These are phyloP conservation scores for Drosophila quinaria DNA, from an alignment of 2,888 invertebrate genomes.

Conservation along the genomic window DNA sequence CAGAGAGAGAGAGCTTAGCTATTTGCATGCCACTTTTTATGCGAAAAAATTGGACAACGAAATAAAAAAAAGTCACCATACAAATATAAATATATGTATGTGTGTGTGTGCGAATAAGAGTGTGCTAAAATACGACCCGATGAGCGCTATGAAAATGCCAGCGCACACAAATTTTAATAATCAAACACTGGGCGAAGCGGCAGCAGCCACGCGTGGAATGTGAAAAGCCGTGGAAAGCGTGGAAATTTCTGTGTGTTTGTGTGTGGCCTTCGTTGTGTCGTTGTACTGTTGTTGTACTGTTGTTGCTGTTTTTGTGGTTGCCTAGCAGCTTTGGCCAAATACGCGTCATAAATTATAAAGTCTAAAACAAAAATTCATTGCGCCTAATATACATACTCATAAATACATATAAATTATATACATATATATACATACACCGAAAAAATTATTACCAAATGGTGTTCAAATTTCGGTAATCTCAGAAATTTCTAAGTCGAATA, in stretches of 20 bases:
- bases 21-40: constrained; percentile 51
- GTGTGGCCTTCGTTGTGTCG: constrained; percentile 30
- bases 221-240: constrained; percentile 57
- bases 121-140: constrained; percentile 59
- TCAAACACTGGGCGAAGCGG: constrained; percentile 62
- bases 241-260: constrained; percentile 43
- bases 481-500: too few species aligned
- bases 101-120: background rate
- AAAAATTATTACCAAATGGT: too few species aligned
- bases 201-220: constrained; percentile 73
- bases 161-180: constrained; percentile 75
- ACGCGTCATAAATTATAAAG: constrained; percentile 73
- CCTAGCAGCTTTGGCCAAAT: constrained; percentile 52
- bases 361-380: constrained; percentile 72
- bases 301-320: constrained; percentile 29
- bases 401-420: constrained; percentile 13
- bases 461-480: too few species aligned
- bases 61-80: constrained; percentile 6
- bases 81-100: background rate
- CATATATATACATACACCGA: too few species aligned
- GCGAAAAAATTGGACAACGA: constrained; percentile 41
- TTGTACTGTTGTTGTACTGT: background rate
- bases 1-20: constrained; percentile 46
- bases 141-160: constrained; percentile 76
- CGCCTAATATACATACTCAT: constrained; percentile 55